Conservation (phyloP, 2,888 invertebrate genomes). For the Stenchaetothrips biformis region DNA sequence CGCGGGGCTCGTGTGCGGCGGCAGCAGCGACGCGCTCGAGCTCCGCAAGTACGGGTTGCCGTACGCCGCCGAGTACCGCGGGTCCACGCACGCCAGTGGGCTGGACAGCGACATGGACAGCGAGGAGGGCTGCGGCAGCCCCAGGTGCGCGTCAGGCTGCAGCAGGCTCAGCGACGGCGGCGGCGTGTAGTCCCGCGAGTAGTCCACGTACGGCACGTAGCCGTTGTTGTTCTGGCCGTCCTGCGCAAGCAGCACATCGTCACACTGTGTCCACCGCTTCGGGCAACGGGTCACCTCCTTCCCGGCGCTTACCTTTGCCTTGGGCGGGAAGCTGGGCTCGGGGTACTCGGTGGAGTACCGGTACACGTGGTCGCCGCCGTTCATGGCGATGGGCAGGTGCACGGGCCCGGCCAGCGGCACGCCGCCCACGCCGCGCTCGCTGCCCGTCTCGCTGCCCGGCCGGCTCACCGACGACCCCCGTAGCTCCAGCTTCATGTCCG, state of each 20-base stretch:
- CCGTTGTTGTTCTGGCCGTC: conserved; percentile 79
- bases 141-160: conserved; percentile 44
- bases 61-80: conserved; percentile 82
- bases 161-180: conserved; percentile 53
- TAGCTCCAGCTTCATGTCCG: conserved; percentile 84
- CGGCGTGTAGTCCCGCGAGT: conserved; percentile 82
- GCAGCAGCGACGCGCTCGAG: conserved; percentile 52
- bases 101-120: conserved; percentile 45
- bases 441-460: conserved; percentile 58
- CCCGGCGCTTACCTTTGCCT: conserved; percentile 53
- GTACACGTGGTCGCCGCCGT: conserved; percentile 43
- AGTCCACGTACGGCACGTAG: conserved; percentile 84
- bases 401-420: conserved; percentile 75
- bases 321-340: conserved; percentile 73
- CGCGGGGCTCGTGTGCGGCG: conserved; percentile 40
- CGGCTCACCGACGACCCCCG: conserved; percentile 72
- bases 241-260: conserved; percentile 45
- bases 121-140: conserved; percentile 45
- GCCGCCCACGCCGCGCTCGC: conserved; percentile 54
- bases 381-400: conserved; percentile 44
- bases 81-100: conserved; percentile 57
- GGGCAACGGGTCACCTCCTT: no score
- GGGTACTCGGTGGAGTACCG: conserved; percentile 71
- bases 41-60: conserved; percentile 82
- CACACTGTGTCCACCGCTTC: background rate